Conservation (phyloP, 2,797 vertebrate genomes). For the Ctenopoma kingsleyae region DNA sequence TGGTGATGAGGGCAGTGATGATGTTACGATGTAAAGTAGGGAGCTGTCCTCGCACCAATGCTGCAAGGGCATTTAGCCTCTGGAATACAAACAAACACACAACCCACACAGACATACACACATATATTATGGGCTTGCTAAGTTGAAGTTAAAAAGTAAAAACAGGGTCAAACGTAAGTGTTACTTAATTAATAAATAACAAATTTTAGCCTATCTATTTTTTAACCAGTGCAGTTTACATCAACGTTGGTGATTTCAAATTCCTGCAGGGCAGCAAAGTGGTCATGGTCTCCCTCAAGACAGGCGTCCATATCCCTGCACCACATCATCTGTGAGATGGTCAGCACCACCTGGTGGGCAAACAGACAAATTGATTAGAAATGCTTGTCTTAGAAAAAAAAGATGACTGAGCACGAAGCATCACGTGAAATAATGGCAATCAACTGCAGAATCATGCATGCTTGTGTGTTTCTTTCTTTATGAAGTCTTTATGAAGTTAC, state of each 20-base stretch:
- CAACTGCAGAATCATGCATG: background rate
- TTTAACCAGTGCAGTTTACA: constrained; percentile 63
- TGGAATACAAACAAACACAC: constrained; percentile 58
- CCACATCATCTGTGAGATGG: constrained; percentile 92
- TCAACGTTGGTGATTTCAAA: constrained; percentile 89
- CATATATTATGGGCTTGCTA: background rate
- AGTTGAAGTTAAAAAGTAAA: background rate
- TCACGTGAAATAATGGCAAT: background rate
- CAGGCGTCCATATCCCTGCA: constrained; percentile 88
- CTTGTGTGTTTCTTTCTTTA: no score
- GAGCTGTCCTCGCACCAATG: constrained; percentile 87
- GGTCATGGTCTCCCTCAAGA: constrained; percentile 81
- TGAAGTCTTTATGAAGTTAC: no score
- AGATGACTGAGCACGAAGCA: background rate
- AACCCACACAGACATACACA: background rate
- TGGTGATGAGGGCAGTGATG: constrained; percentile 91
- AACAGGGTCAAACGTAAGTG: background rate
- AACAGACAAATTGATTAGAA: constrained; percentile 13
- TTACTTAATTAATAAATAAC: background rate
- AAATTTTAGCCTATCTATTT: no score
- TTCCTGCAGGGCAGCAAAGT: constrained; percentile 80
- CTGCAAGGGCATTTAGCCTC: constrained; percentile 91
- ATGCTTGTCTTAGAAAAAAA: background rate
- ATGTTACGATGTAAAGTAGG: constrained; percentile 89
- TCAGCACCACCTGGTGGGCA: constrained; percentile 88